Base-by-base conservation (phyloP, 2,888 invertebrate species). In the Dione vanillae region DNA sequence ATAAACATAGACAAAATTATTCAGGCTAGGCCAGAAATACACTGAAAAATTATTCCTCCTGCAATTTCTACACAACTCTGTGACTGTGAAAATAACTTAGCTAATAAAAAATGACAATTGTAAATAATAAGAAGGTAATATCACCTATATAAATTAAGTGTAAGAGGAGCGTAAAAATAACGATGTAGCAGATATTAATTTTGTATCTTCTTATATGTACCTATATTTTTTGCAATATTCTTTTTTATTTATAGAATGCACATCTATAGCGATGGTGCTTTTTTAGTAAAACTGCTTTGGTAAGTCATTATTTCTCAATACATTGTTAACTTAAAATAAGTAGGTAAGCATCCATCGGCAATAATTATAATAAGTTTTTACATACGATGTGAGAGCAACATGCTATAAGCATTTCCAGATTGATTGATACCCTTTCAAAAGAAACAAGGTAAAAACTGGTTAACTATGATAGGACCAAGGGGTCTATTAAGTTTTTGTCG, bases 401-500 rank as follows among this genome's bases (percentile, higher is more conserved):
- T 35, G 35, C 47, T 49, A 62, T 62, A 49, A 27, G 47, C 49
- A 64, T 64, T 54, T 27, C 41, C 40, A 65, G 43, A 49, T 47
- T 58, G 58, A 67, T 59, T 59, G 47, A 67, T 59, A 67, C 19
- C 58, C 49, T 49, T 56, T 67, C 49, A 67, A 58, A 59, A 67
- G 52, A 69, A 66, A 65, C 59, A 27, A 20, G 61, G 41, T 65
- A 71, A 74, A 65, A 73, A 73, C 65, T 65, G 43, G 67, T 67
- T 65, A 43, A 56, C 41, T 62, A 64, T 66, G 56, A 68, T 62
- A 45, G 45, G 35, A 65, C 47, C 69, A 56, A 71, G 65, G 65
- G 37, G 62, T 67, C 49, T 65, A 69, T 72, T 64, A 71, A 41
- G 69, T 74, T 74, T 74, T 74, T 74, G 71, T 73, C 67, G 61